Evolutionary conservation across 1,140 invertebrate species (phyloP), one percentile per base, ranked within the genome.

Genomic region (Drosophila mojavensis): DNA sequence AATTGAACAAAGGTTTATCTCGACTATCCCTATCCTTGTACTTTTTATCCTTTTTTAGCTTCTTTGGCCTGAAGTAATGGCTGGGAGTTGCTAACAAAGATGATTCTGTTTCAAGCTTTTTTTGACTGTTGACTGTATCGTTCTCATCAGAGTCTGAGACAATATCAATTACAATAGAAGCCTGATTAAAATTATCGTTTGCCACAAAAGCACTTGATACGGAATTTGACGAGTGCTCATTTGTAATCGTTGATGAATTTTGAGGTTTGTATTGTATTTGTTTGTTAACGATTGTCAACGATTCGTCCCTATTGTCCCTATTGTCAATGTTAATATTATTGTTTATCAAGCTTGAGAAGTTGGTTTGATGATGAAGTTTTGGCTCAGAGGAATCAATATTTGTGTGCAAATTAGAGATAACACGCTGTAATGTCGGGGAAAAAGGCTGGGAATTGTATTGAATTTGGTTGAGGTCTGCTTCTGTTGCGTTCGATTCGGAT

Each of bases 71-170:
- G 45, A 45, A 33, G 36, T 68, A 71, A 20, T 47, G 17, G 0
- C 55, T 41, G 17, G 67, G 63, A 30, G 67, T 28, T 17, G 69
- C 20, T 48, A 51, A 17, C 17, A 17, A 61, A 5, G 59, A 20
- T 47, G 63, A 50, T 15, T 62, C 48, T 11, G 5, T 59, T 11
- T 43, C n/a, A 11, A 33, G 51, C 20, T 80, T 54, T 43, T 30
- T 11, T 47, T 59, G 17, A 33, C 33, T 50, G 54, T 71, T 66
- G 28, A 30, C 17, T 53, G 48, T 28, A 15, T 88, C 77, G 53
- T 75, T 82, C 4, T 91, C 89, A 75, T 90, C 77, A 13, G 90
- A 91, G 72, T 91, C 91, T 0, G 90, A 85, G 6, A 78, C 90
- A 48, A 91, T 88, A 59, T 91, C 81, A 60, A 91, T 91, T 3